Base-by-base conservation (phyloP, 2,888 invertebrate species). In the Euzetes globulus region DNA sequence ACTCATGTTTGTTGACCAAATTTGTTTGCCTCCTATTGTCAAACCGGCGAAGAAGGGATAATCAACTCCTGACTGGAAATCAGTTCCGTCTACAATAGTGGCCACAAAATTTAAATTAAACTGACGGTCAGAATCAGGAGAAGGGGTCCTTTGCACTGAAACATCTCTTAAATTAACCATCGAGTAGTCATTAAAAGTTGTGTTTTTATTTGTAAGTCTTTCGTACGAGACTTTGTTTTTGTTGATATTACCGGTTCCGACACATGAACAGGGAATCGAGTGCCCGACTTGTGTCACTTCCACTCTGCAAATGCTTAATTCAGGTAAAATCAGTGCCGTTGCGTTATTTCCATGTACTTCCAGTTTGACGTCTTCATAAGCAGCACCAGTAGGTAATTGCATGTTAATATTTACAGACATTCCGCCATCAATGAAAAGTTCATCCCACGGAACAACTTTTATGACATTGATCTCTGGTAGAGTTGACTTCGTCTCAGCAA, bases 331-430 rank as follows among this genome's bases (percentile, higher is more conserved):
- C 25, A 77, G 63, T 7, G 75, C 76, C n/a, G 78, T 78, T n/a
- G 77, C 76, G 37, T 75, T 77, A 50, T 77, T 77, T 1, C 76
- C 76, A 1, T 75, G 73, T 15, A 76, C 76, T 68, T 77, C 77
- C 50, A 78, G 72, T 25, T 76, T 74, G 1, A 78, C 75, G n/a
- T 78, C 77, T 15, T 75, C 75, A 55, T 77, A 79, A 5, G 78
- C 78, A 37, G 75, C 75, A 17, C 76, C 77, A 19, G 63, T 70
- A 0, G 77, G 77, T 0, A 78, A 74, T 17, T 72, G 52, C 72
- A 79, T 76, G 15, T 77, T 75, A n/a, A 79, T 60, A 71, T 78
- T 77, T n/a, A 78, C 70, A 11, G 77, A 78, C 11, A 78, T 70
- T 15, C 78, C 78, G 19, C 79, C 79, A 37, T 77, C 78, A 0